Evolutionary conservation across 1,140 invertebrate species (phyloP).

Genomic region (Papilio aristodemus): DNA sequence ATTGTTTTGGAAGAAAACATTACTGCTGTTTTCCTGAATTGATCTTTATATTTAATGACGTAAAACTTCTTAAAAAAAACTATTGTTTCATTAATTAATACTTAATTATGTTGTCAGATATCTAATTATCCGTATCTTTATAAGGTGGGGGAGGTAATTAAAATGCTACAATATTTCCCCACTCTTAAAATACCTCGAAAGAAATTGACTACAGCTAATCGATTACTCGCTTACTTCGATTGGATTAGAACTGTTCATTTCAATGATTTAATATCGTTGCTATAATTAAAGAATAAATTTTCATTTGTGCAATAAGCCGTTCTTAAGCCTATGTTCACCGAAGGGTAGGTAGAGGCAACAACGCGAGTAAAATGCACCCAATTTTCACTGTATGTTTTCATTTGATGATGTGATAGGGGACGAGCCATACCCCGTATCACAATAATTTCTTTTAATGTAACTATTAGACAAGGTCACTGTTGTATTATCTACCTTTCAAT

Average conservation of each 20-base stretch:
- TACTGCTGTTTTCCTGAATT: background rate
- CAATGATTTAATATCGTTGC: slow-evolving; percentile 1
- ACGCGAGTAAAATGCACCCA: no score
- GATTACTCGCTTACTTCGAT: background rate
- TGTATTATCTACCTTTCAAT: background rate
- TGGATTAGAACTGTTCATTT: background rate
- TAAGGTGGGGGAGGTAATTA: background rate
- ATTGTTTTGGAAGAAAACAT: background rate
- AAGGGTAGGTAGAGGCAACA: no score
- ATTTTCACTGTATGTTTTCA: no score
- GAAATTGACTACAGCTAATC: background rate
- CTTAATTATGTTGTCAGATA: background rate
- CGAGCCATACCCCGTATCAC: no score
- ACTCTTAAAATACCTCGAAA: background rate
- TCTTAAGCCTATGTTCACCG: no score
- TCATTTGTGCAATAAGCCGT: background rate
- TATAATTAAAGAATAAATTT: background rate
- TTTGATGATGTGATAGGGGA: no score
- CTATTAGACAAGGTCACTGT: no score
- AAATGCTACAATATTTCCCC: background rate
- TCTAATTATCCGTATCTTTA: background rate
- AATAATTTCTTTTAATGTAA: no score
- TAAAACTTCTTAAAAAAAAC: background rate
- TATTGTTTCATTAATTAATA: background rate
- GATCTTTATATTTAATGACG: background rate